phyloP scores from a whole-genome alignment of 2,797 vertebrate genomes.

The Apodemus agrarius region DNA sequence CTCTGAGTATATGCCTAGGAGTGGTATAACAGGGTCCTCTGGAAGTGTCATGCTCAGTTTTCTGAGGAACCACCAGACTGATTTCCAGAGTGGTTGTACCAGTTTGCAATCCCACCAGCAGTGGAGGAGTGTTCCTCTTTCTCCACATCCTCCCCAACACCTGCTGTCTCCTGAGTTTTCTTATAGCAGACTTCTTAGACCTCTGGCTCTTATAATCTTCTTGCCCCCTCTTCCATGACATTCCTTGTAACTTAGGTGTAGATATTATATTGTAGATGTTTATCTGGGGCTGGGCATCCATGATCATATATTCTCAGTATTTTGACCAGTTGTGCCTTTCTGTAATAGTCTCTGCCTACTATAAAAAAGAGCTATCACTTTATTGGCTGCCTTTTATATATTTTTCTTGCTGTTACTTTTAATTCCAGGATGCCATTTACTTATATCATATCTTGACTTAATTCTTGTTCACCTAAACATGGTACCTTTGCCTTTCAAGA shows the following conservation, averaged over 20 bases:
- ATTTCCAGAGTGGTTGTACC: too few species aligned
- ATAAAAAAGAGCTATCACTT: not conserved
- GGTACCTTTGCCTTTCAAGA: not conserved
- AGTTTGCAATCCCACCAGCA: too few species aligned
- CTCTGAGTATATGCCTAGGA: too few species aligned
- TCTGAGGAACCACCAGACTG: too few species aligned
- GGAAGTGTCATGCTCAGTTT: too few species aligned
- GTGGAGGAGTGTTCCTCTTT: too few species aligned
- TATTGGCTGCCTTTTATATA: not conserved
- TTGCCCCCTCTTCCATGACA: not conserved
- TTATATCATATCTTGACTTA: not conserved
- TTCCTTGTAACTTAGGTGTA: not conserved
- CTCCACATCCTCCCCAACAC: too few species aligned
- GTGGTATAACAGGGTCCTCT: too few species aligned
- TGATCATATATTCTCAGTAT: not conserved
- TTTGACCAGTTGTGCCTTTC: not conserved
- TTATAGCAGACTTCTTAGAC: not conserved
- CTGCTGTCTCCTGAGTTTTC: too few species aligned
- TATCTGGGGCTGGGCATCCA: not conserved
- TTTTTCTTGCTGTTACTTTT: slow-evolving; percentile 33
- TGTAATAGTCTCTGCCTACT: not conserved
- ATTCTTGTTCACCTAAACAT: not conserved
- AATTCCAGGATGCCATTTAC: not conserved
- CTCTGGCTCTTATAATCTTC: not conserved
- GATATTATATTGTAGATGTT: not conserved